These are phyloP conservation scores for Carcharodon carcharias DNA, from an alignment of 2,797 vertebrate genomes.

Conservation along the genomic window DNA sequence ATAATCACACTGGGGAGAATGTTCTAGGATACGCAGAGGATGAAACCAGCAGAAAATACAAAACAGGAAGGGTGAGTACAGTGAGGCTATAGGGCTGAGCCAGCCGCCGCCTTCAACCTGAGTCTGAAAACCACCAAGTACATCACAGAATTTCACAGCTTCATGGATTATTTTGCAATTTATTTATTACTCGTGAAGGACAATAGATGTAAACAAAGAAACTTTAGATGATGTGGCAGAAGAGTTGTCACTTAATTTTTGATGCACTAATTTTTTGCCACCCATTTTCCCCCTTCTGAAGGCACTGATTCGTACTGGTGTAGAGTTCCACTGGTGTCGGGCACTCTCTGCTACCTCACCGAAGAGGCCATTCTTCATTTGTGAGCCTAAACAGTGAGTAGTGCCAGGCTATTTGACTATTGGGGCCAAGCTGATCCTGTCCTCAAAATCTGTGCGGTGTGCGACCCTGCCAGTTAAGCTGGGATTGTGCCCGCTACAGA, in stretches of 20 bases:
- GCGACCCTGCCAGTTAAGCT: background rate
- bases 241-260: background rate
- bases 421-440: background rate
- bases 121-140: background rate
- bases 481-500: background rate
- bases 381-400: background rate
- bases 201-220: background rate
- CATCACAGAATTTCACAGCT: background rate
- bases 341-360: background rate
- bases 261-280: background rate
- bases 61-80: slow-evolving; percentile 46
- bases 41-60: slow-evolving; percentile 42
- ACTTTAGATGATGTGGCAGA: background rate
- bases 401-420: background rate
- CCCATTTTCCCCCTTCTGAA: background rate
- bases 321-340: background rate
- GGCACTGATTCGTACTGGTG: background rate
- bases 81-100: background rate
- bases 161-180: background rate
- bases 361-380: background rate
- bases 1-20: slow-evolving; percentile 42
- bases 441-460: background rate
- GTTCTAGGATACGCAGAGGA: slow-evolving; percentile 43
- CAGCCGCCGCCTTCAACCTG: background rate
- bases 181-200: background rate